Evolutionary conservation across 2,888 invertebrate species (phyloP).

Genomic region (Conchocele bisecta): DNA sequence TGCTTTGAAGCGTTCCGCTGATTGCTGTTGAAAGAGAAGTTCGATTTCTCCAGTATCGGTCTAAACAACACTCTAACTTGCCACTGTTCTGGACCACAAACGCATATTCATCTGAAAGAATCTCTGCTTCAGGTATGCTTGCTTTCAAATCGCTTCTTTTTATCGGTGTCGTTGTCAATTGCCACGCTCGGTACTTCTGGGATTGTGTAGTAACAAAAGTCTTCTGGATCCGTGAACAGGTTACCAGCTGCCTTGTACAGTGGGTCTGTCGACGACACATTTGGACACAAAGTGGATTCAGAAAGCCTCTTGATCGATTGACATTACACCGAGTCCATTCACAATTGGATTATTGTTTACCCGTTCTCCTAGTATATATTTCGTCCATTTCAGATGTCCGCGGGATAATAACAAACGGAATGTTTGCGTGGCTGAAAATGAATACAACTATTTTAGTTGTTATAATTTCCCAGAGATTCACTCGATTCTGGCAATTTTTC

Average conservation of each 20-base stretch:
- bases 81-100: slow-evolving; percentile 54
- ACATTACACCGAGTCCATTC: slow-evolving; percentile 53
- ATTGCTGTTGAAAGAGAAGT: too few species aligned
- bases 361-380: slow-evolving; percentile 66
- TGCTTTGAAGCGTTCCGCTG: too few species aligned
- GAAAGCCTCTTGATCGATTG: slow-evolving; percentile 33
- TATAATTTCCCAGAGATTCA: too few species aligned
- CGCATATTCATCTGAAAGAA: slow-evolving; percentile 72
- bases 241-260: slow-evolving; percentile 58
- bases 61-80: too few species aligned
- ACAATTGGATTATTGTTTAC: slow-evolving; percentile 47
- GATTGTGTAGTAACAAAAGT: slow-evolving; percentile 68
- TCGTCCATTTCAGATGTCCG: slow-evolving; percentile 71
- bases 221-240: slow-evolving; percentile 75
- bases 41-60: too few species aligned
- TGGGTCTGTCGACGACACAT: too few species aligned
- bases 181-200: slow-evolving; percentile 72
- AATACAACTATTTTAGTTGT: too few species aligned
- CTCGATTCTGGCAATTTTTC: too few species aligned
- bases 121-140: slow-evolving; percentile 70
- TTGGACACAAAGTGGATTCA: slow-evolving; percentile 55
- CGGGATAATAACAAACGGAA: slow-evolving; percentile 72
- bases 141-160: slow-evolving; percentile 63
- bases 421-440: slow-evolving; percentile 59
- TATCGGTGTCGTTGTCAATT: slow-evolving; percentile 64